A percentile compares a stretch with the other conserved stretches of the same genome.
phyloP scores from a whole-genome alignment of 2,797 vertebrate genomes.

The Pangasius mekongensis region DNA sequence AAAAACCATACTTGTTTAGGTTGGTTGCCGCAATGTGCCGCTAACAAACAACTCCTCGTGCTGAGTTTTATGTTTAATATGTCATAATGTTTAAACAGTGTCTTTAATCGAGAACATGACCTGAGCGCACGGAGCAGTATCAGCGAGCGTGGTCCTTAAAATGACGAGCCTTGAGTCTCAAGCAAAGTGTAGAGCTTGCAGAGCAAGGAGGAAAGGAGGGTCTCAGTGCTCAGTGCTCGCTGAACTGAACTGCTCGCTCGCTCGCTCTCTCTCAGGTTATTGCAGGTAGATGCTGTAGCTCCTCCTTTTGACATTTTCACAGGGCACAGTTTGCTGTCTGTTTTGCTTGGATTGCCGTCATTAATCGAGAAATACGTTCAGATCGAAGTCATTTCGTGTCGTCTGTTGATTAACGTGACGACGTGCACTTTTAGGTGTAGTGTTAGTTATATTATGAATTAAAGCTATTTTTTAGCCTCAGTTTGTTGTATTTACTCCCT shows the following conservation, averaged over 20 bases:
- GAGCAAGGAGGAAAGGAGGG: background rate
- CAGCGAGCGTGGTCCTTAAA: background rate
- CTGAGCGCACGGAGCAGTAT: background rate
- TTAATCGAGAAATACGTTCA: background rate
- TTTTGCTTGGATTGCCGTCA: background rate
- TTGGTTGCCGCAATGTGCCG: background rate
- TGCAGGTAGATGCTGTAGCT: background rate
- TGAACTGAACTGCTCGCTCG: background rate
- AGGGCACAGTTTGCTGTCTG: background rate
- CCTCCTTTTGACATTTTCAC: background rate
- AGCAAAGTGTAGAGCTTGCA: background rate
- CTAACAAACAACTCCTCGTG: background rate
- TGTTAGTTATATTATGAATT: background rate
- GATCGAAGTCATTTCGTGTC: background rate
- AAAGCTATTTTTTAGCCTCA: background rate
- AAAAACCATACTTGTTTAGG: background rate
- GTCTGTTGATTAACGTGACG: background rate
- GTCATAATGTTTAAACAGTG: background rate
- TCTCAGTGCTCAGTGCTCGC: background rate
- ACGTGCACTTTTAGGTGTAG: background rate
- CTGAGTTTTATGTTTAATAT: background rate
- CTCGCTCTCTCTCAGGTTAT: background rate
- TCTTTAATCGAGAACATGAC: background rate
- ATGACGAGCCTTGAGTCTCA: background rate
- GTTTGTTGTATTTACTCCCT: background rate